These are phyloP conservation scores for Drosophila putrida DNA, from an alignment of 2,888 invertebrate species.

Conservation along the genomic window DNA sequence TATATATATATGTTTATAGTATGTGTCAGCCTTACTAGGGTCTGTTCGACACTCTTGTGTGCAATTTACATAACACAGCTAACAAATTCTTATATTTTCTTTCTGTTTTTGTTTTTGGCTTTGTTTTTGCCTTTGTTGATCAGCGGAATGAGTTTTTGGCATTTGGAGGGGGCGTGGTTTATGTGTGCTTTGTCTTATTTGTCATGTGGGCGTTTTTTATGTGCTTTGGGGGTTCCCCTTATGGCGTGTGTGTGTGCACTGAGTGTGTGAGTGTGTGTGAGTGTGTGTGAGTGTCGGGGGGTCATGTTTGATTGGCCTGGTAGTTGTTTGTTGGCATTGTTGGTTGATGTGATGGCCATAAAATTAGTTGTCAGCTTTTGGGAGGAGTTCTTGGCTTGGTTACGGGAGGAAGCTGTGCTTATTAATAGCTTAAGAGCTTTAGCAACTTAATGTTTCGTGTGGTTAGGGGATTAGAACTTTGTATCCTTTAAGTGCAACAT, in stretches of 20 bases:
- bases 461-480: conserved; percentile 36
- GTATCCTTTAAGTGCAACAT: conserved; percentile 38
- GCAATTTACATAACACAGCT: conserved; percentile 80
- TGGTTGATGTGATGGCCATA: conserved; percentile 71
- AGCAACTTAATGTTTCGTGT: conserved; percentile 37
- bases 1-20: conserved; percentile 30
- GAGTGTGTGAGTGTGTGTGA: conserved; percentile 16
- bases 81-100: conserved; percentile 66
- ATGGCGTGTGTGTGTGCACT: conserved; percentile 6
- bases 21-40: conserved; percentile 11
- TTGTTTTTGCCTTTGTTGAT: conserved; percentile 54
- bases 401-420: conserved; percentile 44
- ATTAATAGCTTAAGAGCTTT: conserved; percentile 72
- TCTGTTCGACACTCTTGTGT: conserved; percentile 60
- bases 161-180: conserved; percentile 62
- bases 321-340: conserved; percentile 64
- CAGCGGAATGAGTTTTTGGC: conserved; percentile 53
- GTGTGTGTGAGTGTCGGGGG: conserved; percentile 24
- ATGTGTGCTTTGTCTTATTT: conserved; percentile 76
- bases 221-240: conserved; percentile 29
- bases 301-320: conserved; percentile 74
- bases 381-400: conserved; percentile 16
- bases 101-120: conserved; percentile 14
- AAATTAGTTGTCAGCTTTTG: conserved; percentile 68
- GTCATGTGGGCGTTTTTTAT: conserved; percentile 69